Conservation (phyloP, 1,140 invertebrate genomes). For the Ridgeia piscesae region DNA sequence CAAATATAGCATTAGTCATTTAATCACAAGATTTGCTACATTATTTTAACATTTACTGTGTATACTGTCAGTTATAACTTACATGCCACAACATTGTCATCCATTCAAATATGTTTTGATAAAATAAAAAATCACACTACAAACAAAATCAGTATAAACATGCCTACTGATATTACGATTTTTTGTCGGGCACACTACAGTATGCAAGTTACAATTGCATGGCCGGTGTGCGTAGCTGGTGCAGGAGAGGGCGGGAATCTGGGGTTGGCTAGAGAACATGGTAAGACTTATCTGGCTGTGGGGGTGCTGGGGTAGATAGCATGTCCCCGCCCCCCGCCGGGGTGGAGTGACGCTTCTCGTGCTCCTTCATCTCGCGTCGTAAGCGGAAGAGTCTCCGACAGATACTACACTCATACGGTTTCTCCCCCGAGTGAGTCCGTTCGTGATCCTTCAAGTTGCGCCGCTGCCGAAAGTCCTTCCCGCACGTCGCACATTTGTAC, state of each 20-base stretch:
- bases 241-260: not conserved
- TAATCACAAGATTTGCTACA: not conserved
- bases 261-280: not conserved
- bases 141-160: not conserved
- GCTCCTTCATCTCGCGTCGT: conserved; percentile 30
- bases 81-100: not conserved
- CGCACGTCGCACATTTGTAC: conserved; percentile 34
- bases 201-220: not conserved
- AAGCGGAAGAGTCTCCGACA: conserved; percentile 33
- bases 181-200: not conserved
- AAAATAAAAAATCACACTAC: not conserved
- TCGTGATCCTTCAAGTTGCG: conserved; percentile 33
- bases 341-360: conserved; percentile 29
- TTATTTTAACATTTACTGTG: not conserved
- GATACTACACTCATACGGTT: conserved; percentile 27
- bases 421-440: conserved; percentile 32
- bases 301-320: not conserved
- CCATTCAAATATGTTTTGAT: not conserved
- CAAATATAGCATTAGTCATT: not conserved
- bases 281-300: not conserved
- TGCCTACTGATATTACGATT: not conserved
- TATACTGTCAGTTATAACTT: not conserved
- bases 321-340: not conserved
- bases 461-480: conserved; percentile 35
- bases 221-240: not conserved